Evolutionary conservation across 2,797 vertebrate genomes (phyloP), one percentile per base, ranked within the genome.

Genomic region (Lutjanus argentimaculatus): DNA sequence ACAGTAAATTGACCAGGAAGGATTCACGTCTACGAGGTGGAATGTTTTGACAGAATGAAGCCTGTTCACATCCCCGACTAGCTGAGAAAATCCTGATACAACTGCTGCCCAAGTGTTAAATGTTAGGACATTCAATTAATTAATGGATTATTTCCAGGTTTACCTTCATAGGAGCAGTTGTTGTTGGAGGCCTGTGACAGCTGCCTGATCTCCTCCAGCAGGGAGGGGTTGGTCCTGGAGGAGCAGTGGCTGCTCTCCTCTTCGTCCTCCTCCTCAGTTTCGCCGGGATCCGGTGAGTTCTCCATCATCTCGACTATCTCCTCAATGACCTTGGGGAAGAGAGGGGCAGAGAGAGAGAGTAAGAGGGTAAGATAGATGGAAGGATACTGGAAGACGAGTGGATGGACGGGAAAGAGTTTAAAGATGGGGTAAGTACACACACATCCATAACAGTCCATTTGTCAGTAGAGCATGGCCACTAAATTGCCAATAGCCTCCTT

Each of bases 221-320:
- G 94, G 52, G 97, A 95, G 0, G 96, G 96, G 86, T 95, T 96
- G 2, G 94, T 95, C 80, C 96, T 96, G 74, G 95, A 91, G 19
- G 96, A 96, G 74, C 93, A 94, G 65, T 93, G 95, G 67, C 92
- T 96, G 49, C 88, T 94, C 84, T 97, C 96, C 59, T 97, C 97
- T 43, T 97, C 97, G 21, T 97, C 95, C 30, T 95, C 96, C 74
- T 97, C 97, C 72, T 97, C 97, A 0, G 97, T 98, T 86, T 96
- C 96, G 2, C 96, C 97, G 0, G 97, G 97, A 83, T 98, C 97
- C 0, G 97, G 97, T 15, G 97, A 98, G 89, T 98, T 98, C 92
- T 98, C 97, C 97, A 98, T 98, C 97, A 98, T 98, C 91, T 98
- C 97, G 6, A 97, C 97, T 12, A 98, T 97, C 93, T 98, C 97